Percentiles rank a stretch among this genome's conserved stretches.
Evolutionary conservation across 1,140 invertebrate species (phyloP).

Genomic region (Steinernema feltiae): DNA sequence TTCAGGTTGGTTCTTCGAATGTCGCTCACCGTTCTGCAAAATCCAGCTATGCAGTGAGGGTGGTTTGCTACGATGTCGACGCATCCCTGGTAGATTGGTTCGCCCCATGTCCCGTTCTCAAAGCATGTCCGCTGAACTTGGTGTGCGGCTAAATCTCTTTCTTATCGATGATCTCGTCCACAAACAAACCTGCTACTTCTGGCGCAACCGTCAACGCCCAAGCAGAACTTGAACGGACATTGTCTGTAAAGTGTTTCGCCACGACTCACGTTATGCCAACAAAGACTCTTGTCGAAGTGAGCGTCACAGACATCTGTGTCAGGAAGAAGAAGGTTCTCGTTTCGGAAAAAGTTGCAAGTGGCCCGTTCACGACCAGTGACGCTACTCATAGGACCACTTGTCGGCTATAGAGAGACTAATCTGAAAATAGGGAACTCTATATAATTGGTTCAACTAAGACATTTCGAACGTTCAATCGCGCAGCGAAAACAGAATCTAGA

Average conservation of each 20-base stretch:
- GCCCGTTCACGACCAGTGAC: background rate
- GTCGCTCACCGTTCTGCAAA: constrained; percentile 40
- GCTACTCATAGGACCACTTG: background rate
- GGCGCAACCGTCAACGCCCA: constrained; percentile 49
- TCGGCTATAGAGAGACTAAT: background rate
- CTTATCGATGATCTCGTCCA: constrained; percentile 4
- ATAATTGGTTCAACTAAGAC: background rate
- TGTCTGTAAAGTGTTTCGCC: constrained; percentile 41
- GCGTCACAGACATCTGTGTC: constrained; percentile 26
- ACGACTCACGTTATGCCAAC: constrained; percentile 45
- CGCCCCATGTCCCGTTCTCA: constrained; percentile 45
- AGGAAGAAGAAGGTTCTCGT: background rate
- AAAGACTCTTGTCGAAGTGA: constrained; percentile 46
- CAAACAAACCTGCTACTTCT: constrained; percentile 41
- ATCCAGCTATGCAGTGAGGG: constrained; percentile 46
- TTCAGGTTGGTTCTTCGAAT: too few species aligned
- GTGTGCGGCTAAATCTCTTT: constrained; percentile 35
- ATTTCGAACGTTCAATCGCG: background rate
- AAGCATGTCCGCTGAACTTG: constrained; percentile 44
- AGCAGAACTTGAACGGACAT: constrained; percentile 53
- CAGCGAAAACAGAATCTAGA: background rate
- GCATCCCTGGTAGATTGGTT: constrained; percentile 47
- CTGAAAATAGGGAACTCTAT: background rate
- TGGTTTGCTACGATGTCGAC: constrained; percentile 46
- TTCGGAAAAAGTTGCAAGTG: background rate